Base-by-base conservation (phyloP, 2,888 invertebrate genomes). In the Amphimallon solstitiale region DNA sequence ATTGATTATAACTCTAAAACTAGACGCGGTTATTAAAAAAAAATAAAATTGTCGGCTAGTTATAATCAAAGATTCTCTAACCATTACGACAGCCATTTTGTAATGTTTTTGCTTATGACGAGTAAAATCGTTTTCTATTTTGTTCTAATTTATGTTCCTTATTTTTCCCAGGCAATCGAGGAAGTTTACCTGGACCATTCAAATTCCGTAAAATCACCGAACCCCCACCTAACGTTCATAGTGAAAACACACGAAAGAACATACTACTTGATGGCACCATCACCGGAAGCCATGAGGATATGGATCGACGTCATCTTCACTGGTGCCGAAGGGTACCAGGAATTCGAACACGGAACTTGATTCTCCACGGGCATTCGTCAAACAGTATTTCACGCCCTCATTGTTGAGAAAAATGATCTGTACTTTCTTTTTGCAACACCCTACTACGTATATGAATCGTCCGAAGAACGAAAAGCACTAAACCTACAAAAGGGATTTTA, bases 231-330 rank as follows among this genome's bases (percentile, higher is more conserved):
- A 68, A 97, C 97, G 1, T 97, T 98, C 81, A 94, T 97, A 76
- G 93, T 98, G 66, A 97, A 97, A 84, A 97, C 97, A 0, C 89
- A 92, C 71, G 94, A 95, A 73, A 87, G 97, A 62, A 88, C 92
- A 56, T 97, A 95, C 82, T 93, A 93, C 81, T 85, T 98, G 40
- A 94, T 96, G 88, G 96, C 97, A 6, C 95, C 97, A 0, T 93
- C 94, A 0, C 92, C 97, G 5, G 97, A 97, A 79, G 93, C 96
- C 0, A 97, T 97, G 85, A 85, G 97, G 71, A 94, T 98, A 75
- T 98, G 98, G 98, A 95, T 98, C 62, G 98, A 98, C 84, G 94
- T 95, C 5, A 89, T 95, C 56, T 95, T 95, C 83, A 95, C 95
- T 0, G 95, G 95, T 7, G 95, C 95, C 1, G 95, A 95, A 80